Percentiles rank a stretch among this genome's conserved stretches.
phyloP scores from a whole-genome alignment of 2,113 vertebrate genomes.

The Clarias macrocephalus region DNA sequence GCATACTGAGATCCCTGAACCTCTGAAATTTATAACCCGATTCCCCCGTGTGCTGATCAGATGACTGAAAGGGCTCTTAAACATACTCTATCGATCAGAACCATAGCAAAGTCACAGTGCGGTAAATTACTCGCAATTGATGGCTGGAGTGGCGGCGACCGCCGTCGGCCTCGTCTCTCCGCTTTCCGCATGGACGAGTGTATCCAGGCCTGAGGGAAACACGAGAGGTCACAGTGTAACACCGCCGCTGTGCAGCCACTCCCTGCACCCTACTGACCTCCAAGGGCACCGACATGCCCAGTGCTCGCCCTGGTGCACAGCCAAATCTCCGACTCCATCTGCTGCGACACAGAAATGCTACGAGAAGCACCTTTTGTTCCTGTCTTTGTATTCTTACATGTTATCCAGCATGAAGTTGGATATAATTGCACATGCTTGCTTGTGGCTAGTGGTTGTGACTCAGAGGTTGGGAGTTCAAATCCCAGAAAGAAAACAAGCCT shows the following conservation, averaged over 20 bases:
- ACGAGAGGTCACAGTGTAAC: slow-evolving; percentile 58
- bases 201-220: slow-evolving; percentile 60
- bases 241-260: slow-evolving; percentile 38
- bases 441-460: not conserved
- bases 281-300: slow-evolving; percentile 58
- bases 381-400: not conserved
- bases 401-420: not conserved
- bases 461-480: not conserved
- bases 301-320: slow-evolving; percentile 54
- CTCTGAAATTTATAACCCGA: slow-evolving; percentile 7
- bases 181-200: slow-evolving; percentile 62
- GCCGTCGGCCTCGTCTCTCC: slow-evolving; percentile 66
- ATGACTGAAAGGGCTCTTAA: slow-evolving; percentile 44
- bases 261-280: slow-evolving; percentile 26
- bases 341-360: slow-evolving; percentile 41
- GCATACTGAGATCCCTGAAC: not conserved
- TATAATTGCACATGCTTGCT: not conserved
- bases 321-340: slow-evolving; percentile 67
- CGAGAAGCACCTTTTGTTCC: not conserved
- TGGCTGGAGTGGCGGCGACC: slow-evolving; percentile 37
- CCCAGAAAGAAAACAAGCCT: not conserved
- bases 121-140: slow-evolving; percentile 37
- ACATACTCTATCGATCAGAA: slow-evolving; percentile 42
- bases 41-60: slow-evolving; percentile 23
- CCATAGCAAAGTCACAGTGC: slow-evolving; percentile 23